Evolutionary conservation across 2,113 vertebrate genomes (phyloP), one percentile per base, ranked within the genome.

Genomic region (Anolis sagrei): DNA sequence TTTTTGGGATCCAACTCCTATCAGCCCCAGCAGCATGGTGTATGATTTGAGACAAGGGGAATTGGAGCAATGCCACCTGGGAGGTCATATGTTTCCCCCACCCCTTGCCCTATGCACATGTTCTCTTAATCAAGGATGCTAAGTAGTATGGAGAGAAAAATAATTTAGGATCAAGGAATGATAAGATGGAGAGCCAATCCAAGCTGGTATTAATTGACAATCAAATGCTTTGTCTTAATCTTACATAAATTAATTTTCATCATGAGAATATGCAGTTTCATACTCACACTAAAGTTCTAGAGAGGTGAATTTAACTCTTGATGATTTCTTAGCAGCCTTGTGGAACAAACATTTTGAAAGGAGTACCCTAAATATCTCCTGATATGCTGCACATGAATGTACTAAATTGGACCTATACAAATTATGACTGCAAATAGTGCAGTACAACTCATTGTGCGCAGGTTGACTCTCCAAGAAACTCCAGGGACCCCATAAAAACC

Each of bases 301-400:
- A 48, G 88, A 90, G 74, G 85, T 68, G 64, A 89, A 90, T 70
- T 74, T 89, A 93, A 54, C 86, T 93, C 91, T 89, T 84, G 86
- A 88, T 66, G 34, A 90, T 81, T 85, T 87, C 87, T 84, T 87
- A 88, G 91, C 86, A 84, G 84, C 82, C 92, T 92, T 92, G 92
- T 90, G 86, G 82, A 89, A 91, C 89, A 92, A 89, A 88, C 79
- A 87, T 92, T 90, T 82, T 87, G 79, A 89, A 93, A 83, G 83
- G 88, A 86, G 89, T 85, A 54, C 88, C 2, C 91, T 86, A 91
- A 44, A 44, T 2, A 44, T 44, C 39, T 44, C 39, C 87, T 89
- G 81, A 83, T 62, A 69, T 86, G 58, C 54, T 58, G 86, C 90
- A 83, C 13, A 34, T 10, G 84, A 80, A 86, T 82, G 79, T 29